Percentiles rank a stretch among this genome's conserved stretches.
phyloP scores from a whole-genome alignment of 2,113 vertebrate genomes.

The western clawed frog (Xenopus tropicalis) region UCB_Xtro_10.0 CM004445.2:111996001-111996500 shows the following conservation, averaged over 20 bases:
- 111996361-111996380: not conserved
- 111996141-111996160: constrained; percentile 29
- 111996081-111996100: constrained; percentile 5
- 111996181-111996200: constrained; percentile 29
- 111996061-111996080: constrained; percentile 20
- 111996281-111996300: not conserved
- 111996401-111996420: too few relatives aligned
- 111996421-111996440: too few relatives aligned
- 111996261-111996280: not conserved
- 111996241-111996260: constrained; percentile 3
- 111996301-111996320: not conserved
- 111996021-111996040: too few relatives aligned
- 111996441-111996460: too few relatives aligned
- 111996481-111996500: too few relatives aligned
- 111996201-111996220: not conserved
- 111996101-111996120: constrained; percentile 11
- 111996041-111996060: too few relatives aligned
- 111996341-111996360: too few relatives aligned
- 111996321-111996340: not conserved
- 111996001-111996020: too few relatives aligned
- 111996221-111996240: constrained; percentile 8
- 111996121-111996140: constrained; percentile 11
- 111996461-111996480: too few relatives aligned
- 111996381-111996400: not conserved
- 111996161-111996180: constrained; percentile 32